Evolutionary conservation across 2,888 invertebrate genomes (phyloP).

Genomic region (Drosophila recens): DNA sequence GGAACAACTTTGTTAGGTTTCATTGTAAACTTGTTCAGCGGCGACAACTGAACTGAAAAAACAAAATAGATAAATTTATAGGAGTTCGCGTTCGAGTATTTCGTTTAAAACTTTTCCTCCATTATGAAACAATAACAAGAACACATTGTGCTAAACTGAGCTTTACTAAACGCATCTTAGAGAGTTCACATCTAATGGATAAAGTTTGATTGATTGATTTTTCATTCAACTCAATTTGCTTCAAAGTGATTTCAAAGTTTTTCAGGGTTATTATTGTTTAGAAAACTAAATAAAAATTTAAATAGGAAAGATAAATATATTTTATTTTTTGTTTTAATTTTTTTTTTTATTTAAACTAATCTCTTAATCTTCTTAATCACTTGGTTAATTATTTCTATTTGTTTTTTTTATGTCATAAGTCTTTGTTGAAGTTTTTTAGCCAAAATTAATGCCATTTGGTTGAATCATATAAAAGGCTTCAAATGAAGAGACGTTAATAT

Average conservation of each 20-base stretch:
- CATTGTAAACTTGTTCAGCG: constrained; percentile 15
- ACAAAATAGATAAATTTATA: constrained; percentile 39
- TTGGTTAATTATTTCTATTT: neutral
- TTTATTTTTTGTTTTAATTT: too few relatives aligned
- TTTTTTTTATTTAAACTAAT: too few relatives aligned
- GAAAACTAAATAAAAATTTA: too few relatives aligned
- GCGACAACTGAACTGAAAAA: constrained; percentile 17
- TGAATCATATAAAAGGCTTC: neutral
- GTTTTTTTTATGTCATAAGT: too few relatives aligned
- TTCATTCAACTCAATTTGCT: constrained; percentile 1
- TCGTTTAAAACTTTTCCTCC: constrained; percentile 18
- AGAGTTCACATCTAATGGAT: constrained; percentile 5
- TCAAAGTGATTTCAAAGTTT: constrained; percentile 13
- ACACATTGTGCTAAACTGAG: constrained; percentile 7
- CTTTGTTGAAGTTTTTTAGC: neutral
- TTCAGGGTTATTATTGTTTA: too few relatives aligned
- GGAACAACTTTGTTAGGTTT: constrained; percentile 22
- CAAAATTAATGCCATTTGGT: neutral
- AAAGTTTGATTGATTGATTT: constrained; percentile 22
- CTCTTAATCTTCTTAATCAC: too few relatives aligned
- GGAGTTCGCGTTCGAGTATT: constrained; percentile 1
- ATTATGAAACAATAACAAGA: constrained; percentile 23
- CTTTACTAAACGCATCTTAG: constrained; percentile 1
- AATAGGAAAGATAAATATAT: too few relatives aligned
- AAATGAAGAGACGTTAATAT: neutral